A percentile compares a stretch with the other conserved stretches of the same genome.
phyloP scores from a whole-genome alignment of 2,797 vertebrate species.

The Limosa lapponica region DNA sequence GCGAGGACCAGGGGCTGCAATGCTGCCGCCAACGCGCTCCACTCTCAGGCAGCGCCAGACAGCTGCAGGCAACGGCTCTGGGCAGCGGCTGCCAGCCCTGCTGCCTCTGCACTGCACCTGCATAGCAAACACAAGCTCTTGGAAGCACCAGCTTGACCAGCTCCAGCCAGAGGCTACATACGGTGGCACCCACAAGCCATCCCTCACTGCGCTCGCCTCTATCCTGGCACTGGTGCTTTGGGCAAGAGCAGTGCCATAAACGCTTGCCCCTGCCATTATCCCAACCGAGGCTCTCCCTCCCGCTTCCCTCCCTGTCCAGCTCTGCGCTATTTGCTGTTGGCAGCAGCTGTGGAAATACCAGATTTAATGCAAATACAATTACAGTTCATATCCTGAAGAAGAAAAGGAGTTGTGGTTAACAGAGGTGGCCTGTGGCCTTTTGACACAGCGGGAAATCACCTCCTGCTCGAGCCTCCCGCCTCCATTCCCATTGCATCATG shows the following conservation, averaged over 20 bases:
- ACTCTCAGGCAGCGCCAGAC: neutral
- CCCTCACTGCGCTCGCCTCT: fast-evolving
- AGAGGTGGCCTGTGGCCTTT: neutral
- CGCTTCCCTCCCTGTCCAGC: neutral
- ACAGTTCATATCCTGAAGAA: neutral
- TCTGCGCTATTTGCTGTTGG: neutral
- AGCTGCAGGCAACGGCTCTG: neutral
- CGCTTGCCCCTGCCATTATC: neutral
- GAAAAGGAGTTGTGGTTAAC: neutral
- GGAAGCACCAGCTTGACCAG: fast-evolving
- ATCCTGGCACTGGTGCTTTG: neutral
- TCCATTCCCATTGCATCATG: neutral
- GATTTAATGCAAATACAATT: neutral
- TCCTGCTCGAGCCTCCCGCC: neutral
- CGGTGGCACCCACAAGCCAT: neutral
- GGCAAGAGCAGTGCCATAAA: fast-evolving
- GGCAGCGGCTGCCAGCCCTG: neutral
- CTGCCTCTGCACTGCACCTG: neutral
- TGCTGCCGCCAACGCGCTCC: fast-evolving
- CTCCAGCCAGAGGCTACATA: neutral
- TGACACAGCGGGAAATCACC: neutral
- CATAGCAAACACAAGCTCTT: fast-evolving
- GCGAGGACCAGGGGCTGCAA: neutral
- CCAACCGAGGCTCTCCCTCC: fast-evolving
- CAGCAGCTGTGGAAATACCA: neutral